A percentile compares a stretch with the other conserved stretches of the same genome.
Evolutionary conservation across 92 coral and sea anemone genomes (phyloP).

Genomic region (Zoanthus sociatus): DNA sequence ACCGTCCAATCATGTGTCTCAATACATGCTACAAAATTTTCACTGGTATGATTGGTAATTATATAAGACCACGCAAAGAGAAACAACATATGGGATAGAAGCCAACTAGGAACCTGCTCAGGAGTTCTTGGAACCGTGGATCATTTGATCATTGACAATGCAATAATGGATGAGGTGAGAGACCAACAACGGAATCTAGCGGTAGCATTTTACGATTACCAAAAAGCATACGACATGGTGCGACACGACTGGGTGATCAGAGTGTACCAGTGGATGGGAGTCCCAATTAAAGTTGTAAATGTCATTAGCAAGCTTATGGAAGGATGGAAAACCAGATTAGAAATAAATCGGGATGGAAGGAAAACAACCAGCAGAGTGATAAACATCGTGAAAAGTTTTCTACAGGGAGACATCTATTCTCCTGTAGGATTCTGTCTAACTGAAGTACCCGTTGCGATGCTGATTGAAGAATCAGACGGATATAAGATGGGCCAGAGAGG

Average conservation of each 20-base stretch:
- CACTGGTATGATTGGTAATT: no score
- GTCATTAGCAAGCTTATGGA: conserved; percentile 32
- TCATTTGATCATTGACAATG: neutral
- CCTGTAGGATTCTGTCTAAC: no score
- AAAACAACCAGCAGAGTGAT: neutral
- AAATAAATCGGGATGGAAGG: neutral
- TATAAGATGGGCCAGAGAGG: neutral
- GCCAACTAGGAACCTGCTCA: no score
- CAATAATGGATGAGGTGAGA: neutral
- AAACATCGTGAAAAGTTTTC: conserved; percentile 37
- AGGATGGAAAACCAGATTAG: conserved; percentile 55
- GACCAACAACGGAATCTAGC: conserved; percentile 47
- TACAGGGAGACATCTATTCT: neutral
- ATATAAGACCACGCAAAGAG: conserved; percentile 39
- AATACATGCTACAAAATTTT: conserved; percentile 5
- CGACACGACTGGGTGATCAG: conserved; percentile 52
- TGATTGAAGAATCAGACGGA: conserved; percentile 2
- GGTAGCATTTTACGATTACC: conserved; percentile 14
- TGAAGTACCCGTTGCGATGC: neutral
- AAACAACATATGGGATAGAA: no score
- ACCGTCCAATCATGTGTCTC: no score
- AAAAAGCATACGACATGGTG: conserved; percentile 24
- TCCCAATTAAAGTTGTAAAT: neutral
- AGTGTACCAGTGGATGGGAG: neutral
- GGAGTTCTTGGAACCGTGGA: conserved; percentile 27